These are phyloP conservation scores for Cosmopolites sordidus DNA, from an alignment of 2,888 invertebrate genomes.

Conservation along the genomic window DNA sequence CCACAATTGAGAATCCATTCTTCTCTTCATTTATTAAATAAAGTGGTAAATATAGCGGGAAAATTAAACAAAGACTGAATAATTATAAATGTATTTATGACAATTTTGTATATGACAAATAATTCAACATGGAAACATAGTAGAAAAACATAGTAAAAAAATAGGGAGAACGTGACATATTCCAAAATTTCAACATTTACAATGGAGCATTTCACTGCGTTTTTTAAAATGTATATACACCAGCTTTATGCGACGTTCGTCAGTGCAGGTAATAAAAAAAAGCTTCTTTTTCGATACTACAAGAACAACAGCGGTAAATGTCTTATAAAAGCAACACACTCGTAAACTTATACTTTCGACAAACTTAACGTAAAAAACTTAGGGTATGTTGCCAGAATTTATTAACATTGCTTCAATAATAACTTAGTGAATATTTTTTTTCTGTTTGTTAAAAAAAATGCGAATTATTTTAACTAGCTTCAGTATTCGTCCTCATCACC, in stretches of 20 bases:
- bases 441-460: constrained; percentile 10
- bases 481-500: constrained; percentile 74
- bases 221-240: too few species aligned
- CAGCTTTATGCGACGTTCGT: constrained; percentile 2
- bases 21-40: too few species aligned
- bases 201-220: too few species aligned
- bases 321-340: constrained; percentile 17
- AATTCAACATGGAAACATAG: not conserved
- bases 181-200: too few species aligned
- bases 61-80: too few species aligned
- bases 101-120: not conserved
- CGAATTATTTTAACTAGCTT: constrained; percentile 15
- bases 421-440: constrained; percentile 3
- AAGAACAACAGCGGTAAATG: constrained; percentile 9
- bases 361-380: constrained; percentile 21
- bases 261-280: constrained; percentile 3
- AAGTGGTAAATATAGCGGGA: too few species aligned
- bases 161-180: not conserved
- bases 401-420: constrained; percentile 13
- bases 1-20: too few species aligned
- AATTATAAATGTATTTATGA: too few species aligned
- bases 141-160: not conserved
- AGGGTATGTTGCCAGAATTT: constrained; percentile 15
- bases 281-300: not conserved
- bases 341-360: constrained; percentile 4